Conservation (phyloP, 2,797 vertebrate genomes). For the Carduelis carduelis region DNA sequence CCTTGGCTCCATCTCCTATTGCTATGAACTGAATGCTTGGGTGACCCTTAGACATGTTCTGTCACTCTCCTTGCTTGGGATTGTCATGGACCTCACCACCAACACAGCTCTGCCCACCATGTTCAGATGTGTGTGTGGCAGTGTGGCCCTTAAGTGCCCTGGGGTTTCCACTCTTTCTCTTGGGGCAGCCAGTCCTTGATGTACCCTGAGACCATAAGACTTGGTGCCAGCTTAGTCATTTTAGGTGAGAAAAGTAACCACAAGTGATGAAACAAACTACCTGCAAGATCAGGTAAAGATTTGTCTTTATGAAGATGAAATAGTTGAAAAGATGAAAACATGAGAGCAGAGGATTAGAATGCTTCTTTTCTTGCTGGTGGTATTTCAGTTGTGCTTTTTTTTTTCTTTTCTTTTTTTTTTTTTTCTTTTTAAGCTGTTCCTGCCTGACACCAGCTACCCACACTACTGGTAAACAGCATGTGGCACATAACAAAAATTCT, state of each 20-base stretch:
- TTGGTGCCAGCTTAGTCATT: accelerated
- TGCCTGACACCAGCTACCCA: background rate
- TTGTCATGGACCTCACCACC: background rate
- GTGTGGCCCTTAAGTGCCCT: accelerated
- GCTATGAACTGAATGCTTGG: accelerated
- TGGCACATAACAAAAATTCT: background rate
- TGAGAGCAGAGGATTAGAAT: background rate
- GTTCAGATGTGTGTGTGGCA: background rate
- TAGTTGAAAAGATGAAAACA: background rate
- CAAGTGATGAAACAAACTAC: background rate
- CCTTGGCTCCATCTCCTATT: background rate
- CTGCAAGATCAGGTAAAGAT: background rate
- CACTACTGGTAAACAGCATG: background rate
- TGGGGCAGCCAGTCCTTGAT: background rate
- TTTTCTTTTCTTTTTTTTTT: too few relatives aligned
- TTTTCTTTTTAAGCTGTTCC: background rate
- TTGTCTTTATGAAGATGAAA: background rate
- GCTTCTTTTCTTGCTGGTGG: background rate
- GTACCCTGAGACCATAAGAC: background rate
- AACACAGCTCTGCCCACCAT: background rate
- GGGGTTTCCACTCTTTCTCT: background rate
- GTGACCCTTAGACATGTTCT: background rate
- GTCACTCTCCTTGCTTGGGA: background rate
- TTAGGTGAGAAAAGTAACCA: background rate
- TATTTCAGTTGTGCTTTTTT: background rate